Conservation (phyloP, 2,888 invertebrate genomes). For the Vanessa cardui region DNA sequence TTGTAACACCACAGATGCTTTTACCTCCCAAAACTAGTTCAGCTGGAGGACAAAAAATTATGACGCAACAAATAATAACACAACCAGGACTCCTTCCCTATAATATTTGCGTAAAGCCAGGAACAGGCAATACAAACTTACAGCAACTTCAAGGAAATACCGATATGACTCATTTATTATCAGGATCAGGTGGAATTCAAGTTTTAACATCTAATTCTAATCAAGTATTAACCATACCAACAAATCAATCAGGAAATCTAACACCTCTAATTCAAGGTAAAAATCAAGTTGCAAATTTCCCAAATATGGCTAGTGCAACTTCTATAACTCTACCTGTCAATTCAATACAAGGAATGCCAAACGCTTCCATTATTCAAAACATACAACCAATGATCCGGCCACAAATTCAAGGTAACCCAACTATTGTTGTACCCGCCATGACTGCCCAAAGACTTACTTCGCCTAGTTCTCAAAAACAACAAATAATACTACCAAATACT, state of each 20-base stretch:
- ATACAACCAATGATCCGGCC: slow-evolving; percentile 80
- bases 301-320: slow-evolving; percentile 77
- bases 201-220: slow-evolving; percentile 80
- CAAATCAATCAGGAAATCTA: slow-evolving; percentile 68
- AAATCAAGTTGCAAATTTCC: slow-evolving; percentile 73
- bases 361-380: slow-evolving; percentile 75
- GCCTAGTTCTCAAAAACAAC: slow-evolving; percentile 76
- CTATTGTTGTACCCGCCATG: slow-evolving; percentile 76
- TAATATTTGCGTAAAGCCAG: slow-evolving; percentile 78
- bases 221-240: slow-evolving; percentile 75
- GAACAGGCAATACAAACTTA: slow-evolving; percentile 66
- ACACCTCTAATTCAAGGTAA: slow-evolving; percentile 73
- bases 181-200: slow-evolving; percentile 76
- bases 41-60: slow-evolving; percentile 67
- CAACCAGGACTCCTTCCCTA: slow-evolving; percentile 74
- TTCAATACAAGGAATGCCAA: slow-evolving; percentile 76
- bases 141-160: slow-evolving; percentile 73
- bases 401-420: slow-evolving; percentile 75
- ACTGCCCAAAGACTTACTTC: slow-evolving; percentile 72
- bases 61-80: slow-evolving; percentile 74
- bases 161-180: slow-evolving; percentile 74
- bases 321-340: slow-evolving; percentile 78
- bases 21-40: slow-evolving; percentile 74
- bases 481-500: slow-evolving; percentile 69
- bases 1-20: slow-evolving; percentile 79